Percentiles rank a stretch among this genome's conserved stretches.
Conservation (phyloP, 2,888 invertebrate genomes). For the Carabus problematicus region DNA sequence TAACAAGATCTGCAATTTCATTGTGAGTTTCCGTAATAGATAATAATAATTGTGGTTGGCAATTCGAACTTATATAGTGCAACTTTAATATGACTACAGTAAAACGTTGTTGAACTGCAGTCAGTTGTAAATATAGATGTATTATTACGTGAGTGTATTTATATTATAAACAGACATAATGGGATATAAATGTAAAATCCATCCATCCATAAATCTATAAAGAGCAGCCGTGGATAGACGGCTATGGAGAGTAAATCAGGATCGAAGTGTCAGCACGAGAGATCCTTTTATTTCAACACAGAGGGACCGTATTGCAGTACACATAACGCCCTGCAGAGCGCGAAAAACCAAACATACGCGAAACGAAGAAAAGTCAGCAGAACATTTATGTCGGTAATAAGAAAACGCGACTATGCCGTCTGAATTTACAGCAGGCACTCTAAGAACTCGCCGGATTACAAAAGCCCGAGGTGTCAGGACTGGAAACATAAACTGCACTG, state of each 20-base stretch:
- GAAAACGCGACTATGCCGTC: slow-evolving; percentile 40
- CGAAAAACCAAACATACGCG: slow-evolving; percentile 14
- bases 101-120: too few species aligned
- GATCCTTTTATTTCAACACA: slow-evolving; percentile 26
- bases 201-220: too few species aligned
- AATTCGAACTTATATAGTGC: not conserved
- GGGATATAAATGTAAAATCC: too few species aligned
- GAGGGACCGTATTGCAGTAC: slow-evolving; percentile 18
- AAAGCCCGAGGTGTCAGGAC: slow-evolving; percentile 38
- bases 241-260: slow-evolving; percentile 23
- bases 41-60: not conserved
- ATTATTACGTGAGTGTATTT: too few species aligned
- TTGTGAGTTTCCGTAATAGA: not conserved
- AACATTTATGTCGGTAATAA: slow-evolving; percentile 42
- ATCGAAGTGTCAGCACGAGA: slow-evolving; percentile 14
- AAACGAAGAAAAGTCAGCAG: slow-evolving; percentile 32
- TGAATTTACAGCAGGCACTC: slow-evolving; percentile 37
- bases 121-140: too few species aligned
- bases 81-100: too few species aligned
- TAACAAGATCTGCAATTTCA: not conserved
- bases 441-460: slow-evolving; percentile 37
- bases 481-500: slow-evolving; percentile 41
- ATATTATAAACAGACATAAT: too few species aligned
- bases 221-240: too few species aligned
- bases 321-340: not conserved